A percentile compares a stretch with the other conserved stretches of the same genome.
Conservation (phyloP, 2,113 vertebrate genomes). For the Cephalopholis sonnerati region DNA sequence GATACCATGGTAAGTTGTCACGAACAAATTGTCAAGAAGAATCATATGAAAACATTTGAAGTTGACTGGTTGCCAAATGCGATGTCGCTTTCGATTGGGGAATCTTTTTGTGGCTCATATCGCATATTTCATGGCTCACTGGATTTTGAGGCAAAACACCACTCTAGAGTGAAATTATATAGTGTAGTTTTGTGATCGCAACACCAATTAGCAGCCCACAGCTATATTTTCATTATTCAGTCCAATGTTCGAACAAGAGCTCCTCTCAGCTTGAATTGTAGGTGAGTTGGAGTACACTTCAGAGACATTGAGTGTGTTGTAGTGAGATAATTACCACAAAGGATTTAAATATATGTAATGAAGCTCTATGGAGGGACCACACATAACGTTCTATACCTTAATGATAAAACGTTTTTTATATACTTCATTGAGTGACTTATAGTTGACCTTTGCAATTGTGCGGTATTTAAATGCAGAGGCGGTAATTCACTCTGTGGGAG, state of each 20-base stretch:
- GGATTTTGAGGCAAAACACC: not conserved
- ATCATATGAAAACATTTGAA: constrained; percentile 42
- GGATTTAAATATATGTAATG: constrained; percentile 23
- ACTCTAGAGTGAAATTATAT: constrained; percentile 1
- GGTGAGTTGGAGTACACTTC: constrained; percentile 30
- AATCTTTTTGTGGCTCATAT: not conserved
- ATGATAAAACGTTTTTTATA: not conserved
- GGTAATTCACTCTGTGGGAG: not conserved
- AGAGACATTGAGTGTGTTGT: constrained; percentile 29
- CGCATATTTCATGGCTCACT: not conserved
- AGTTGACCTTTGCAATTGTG: constrained; percentile 9
- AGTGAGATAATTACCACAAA: constrained; percentile 18
- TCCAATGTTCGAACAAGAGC: constrained; percentile 11
- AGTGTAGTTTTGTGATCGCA: constrained; percentile 19
- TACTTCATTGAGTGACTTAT: not conserved
- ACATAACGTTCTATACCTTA: not conserved
- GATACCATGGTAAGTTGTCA: constrained; percentile 17
- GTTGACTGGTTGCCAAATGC: constrained; percentile 3
- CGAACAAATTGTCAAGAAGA: constrained; percentile 42
- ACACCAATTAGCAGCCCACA: constrained; percentile 32
- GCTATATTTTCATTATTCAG: constrained; percentile 30
- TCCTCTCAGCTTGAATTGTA: constrained; percentile 22
- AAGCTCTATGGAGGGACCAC: not conserved
- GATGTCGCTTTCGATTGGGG: not conserved
- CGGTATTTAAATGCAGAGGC: constrained; percentile 14